These are phyloP conservation scores for Bicyclus anynana DNA, from an alignment of 1,140 invertebrate species.

Conservation along the genomic window DNA sequence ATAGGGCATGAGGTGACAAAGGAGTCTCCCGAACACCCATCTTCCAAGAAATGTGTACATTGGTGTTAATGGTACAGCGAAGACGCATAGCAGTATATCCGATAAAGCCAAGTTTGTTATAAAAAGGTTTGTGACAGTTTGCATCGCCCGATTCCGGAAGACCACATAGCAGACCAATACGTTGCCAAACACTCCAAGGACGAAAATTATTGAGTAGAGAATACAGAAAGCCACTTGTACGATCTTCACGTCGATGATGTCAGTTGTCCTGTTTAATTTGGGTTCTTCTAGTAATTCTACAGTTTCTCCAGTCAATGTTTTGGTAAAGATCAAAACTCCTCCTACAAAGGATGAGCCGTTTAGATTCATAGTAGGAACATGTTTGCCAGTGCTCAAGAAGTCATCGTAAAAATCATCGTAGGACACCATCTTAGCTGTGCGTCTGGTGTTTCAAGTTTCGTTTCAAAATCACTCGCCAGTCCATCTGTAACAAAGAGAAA, in stretches of 20 bases:
- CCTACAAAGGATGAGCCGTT: constrained; percentile 48
- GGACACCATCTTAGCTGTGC: constrained; percentile 10
- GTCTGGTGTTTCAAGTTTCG: neutral
- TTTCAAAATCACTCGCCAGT: constrained; percentile 33
- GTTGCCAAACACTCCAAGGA: constrained; percentile 95
- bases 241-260: constrained; percentile 81
- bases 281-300: constrained; percentile 59
- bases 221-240: constrained; percentile 89
- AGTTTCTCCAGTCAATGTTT: constrained; percentile 62
- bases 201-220: constrained; percentile 91
- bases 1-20: constrained; percentile 96
- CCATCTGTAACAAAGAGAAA: constrained; percentile 58
- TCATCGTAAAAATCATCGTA: constrained; percentile 31
- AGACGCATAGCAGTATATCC: constrained; percentile 94
- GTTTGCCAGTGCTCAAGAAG: constrained; percentile 5
- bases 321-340: constrained; percentile 57
- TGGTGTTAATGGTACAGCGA: constrained; percentile 97
- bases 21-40: constrained; percentile 92
- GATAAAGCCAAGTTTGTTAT: constrained; percentile 97
- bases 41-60: constrained; percentile 92
- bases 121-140: constrained; percentile 98
- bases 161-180: constrained; percentile 96
- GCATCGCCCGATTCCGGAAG: constrained; percentile 94
- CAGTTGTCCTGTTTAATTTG: constrained; percentile 58
- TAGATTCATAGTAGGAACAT: constrained; percentile 51